Evolutionary conservation across 1,140 invertebrate genomes (phyloP), one percentile per base, ranked within the genome.

Genomic region (Ridgeia piscesae): DNA sequence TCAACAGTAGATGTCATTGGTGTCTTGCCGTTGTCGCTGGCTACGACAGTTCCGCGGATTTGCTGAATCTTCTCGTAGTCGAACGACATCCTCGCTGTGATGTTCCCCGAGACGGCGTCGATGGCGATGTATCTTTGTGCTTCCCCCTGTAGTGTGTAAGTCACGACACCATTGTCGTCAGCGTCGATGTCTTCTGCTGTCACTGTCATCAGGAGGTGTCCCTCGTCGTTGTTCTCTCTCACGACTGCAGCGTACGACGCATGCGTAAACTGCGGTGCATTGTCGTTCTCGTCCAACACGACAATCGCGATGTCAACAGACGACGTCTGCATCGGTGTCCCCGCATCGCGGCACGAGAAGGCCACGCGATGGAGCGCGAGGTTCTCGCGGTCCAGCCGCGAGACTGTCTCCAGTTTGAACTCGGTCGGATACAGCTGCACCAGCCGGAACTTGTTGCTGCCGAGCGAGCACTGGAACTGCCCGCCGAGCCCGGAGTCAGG

Each of bases 21-120:
- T 0, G 98, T 98, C 2, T 96, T 96, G 0, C 98, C 98, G 95
- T 98, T 97, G 96, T 99, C 98, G 92, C 97, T 96, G 8, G 98
- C 98, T 35, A 97, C 96, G 27, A 99, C 97, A 33, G 35, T 42
- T 42, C 33, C 34, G 6, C 34, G 34, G 89, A 34, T 34, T 34
- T 90, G 34, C n/a, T 90, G 11, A 42, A 90, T 90, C 35, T 90
- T 14, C n/a, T 90, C 89, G 35, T 90, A 27, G 21, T 90, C 89
- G 34, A 90, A 42, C 14, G 89, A 42, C 31, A 90, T 90, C 89
- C n/a, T 90, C 33, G 89, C 35, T 21, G 89, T 34, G 89, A 90
- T 33, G 4, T 42, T 90, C 34, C 89, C 89, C 17, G 89, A 33
- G 4, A 34, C 6, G 17, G 89, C 9, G 35, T 90, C 89, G 89